Evolutionary conservation across 2,888 invertebrate species (phyloP).

Genomic region (Cartodere bifasciata): DNA sequence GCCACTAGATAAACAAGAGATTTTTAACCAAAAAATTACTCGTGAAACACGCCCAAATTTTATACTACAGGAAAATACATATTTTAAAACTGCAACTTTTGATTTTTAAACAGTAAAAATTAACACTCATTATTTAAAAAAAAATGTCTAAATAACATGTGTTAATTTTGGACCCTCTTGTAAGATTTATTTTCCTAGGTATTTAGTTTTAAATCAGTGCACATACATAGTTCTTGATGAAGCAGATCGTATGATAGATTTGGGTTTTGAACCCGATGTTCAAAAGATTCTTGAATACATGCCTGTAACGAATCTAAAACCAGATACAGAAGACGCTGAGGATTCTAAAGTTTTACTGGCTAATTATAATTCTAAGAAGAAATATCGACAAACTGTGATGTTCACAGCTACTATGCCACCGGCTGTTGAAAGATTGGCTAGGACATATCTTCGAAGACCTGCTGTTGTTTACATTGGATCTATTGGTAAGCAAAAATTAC

Average conservation of each 20-base stretch:
- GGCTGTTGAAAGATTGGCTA: constrained; percentile 90
- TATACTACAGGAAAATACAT: too few species aligned
- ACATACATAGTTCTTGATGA: constrained; percentile 94
- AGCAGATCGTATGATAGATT: constrained; percentile 99
- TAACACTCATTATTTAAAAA: too few species aligned
- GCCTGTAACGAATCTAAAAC: constrained; percentile 96
- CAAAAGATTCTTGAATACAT: constrained; percentile 96
- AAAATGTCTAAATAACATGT: too few species aligned
- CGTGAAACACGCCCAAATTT: too few species aligned
- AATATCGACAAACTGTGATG: constrained; percentile 99
- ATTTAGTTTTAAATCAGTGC: constrained; percentile 91
- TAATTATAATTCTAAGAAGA: constrained; percentile 92
- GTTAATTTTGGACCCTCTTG: too few species aligned
- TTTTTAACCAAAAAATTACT: too few species aligned
- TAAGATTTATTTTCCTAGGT: too few species aligned
- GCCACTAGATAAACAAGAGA: too few species aligned
- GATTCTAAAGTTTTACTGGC: constrained; percentile 65
- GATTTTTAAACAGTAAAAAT: too few species aligned
- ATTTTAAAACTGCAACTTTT: too few species aligned
- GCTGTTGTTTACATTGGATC: constrained; percentile 41
- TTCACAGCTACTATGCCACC: constrained; percentile 99
- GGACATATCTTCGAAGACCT: constrained; percentile 87
- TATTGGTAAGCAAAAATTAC: too few species aligned
- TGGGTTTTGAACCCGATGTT: constrained; percentile 96
- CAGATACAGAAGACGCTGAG: constrained; percentile 96